Conservation (phyloP, 2,797 vertebrate species). For the Eremophila alpestris region DNA sequence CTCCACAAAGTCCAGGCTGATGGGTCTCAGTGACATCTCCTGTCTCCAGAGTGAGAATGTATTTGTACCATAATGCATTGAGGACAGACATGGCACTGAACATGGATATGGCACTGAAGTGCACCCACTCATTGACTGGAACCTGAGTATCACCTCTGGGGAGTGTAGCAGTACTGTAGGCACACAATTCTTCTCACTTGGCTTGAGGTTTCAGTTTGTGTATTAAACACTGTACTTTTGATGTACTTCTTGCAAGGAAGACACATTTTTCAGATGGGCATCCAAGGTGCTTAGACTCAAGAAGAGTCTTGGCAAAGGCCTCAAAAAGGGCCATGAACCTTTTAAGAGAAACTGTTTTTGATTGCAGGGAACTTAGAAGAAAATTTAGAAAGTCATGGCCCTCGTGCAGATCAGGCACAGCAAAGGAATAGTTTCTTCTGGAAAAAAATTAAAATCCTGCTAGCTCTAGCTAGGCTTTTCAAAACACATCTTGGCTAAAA, state of each 20-base stretch:
- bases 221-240: neutral
- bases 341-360: neutral
- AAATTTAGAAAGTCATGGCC: neutral
- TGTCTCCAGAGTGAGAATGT: neutral
- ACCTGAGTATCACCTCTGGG: neutral
- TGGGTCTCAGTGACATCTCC: neutral
- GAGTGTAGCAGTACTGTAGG: neutral
- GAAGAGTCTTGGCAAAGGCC: neutral
- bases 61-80: accelerated
- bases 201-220: neutral
- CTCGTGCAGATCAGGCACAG: neutral
- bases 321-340: neutral
- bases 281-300: neutral
- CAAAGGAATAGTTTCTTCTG: neutral
- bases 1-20: neutral
- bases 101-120: neutral
- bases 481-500: neutral
- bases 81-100: neutral
- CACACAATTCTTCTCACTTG: neutral
- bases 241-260: neutral
- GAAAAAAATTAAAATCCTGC: neutral
- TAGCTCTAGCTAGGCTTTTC: neutral
- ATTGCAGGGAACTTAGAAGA: neutral
- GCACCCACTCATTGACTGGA: neutral
- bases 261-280: neutral